These are phyloP conservation scores for Mastigias papua DNA, from an alignment of 30 jellyfish, hydroid and myxozoan species.

Conservation along the genomic window DNA sequence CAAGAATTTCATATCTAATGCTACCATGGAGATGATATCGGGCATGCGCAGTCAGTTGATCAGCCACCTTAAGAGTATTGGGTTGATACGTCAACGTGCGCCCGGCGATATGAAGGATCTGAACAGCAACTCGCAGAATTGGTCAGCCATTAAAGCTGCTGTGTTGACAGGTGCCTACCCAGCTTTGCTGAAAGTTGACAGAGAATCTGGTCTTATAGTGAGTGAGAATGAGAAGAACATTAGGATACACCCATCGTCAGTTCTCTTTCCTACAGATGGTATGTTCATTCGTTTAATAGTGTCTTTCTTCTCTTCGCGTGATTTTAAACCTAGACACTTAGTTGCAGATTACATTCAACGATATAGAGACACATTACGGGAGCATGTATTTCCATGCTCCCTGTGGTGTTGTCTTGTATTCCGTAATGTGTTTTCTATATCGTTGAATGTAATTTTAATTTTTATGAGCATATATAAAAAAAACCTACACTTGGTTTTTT, in stretches of 20 bases:
- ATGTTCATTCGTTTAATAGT: not conserved
- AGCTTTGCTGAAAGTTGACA: conserved; percentile 73
- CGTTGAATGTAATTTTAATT: too few relatives aligned
- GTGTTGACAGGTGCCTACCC: conserved; percentile 95
- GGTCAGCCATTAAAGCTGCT: conserved; percentile 93
- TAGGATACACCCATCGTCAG: conserved; percentile 90
- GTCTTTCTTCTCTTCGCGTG: too few relatives aligned
- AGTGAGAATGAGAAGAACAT: conserved; percentile 85
- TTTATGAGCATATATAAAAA: too few relatives aligned
- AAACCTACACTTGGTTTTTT: too few relatives aligned
- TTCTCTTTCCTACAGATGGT: conserved; percentile 61
- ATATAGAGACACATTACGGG: too few relatives aligned
- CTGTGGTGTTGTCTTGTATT: too few relatives aligned
- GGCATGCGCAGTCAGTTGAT: conserved; percentile 92
- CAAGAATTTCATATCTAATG: conserved; percentile 82
- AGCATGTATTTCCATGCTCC: too few relatives aligned
- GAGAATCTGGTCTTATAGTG: conserved; percentile 53
- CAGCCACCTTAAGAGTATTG: conserved; percentile 74
- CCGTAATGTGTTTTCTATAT: too few relatives aligned
- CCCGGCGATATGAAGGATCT: conserved; percentile 90
- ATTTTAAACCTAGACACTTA: too few relatives aligned
- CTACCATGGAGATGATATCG: conserved; percentile 93
- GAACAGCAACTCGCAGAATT: conserved; percentile 80
- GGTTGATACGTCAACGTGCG: conserved; percentile 85
- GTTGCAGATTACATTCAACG: too few relatives aligned